Evolutionary conservation across 2,113 vertebrate species (phyloP).

Genomic region (Gallinago jamesoni): DNA sequence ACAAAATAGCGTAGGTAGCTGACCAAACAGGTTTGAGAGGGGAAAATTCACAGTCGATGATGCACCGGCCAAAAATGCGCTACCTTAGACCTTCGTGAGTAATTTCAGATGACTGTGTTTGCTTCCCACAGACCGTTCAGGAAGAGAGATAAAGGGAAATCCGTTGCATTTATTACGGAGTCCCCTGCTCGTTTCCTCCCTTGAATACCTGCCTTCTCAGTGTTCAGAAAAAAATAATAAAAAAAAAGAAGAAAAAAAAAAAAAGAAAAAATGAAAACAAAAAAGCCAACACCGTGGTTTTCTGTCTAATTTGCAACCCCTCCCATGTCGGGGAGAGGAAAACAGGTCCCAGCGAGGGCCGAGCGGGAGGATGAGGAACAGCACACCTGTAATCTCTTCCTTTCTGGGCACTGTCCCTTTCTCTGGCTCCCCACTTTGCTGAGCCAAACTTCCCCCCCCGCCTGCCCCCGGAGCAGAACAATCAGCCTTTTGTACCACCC

Average conservation of each 20-base stretch:
- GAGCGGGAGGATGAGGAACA: background rate
- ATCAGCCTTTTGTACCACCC: constrained; percentile 45
- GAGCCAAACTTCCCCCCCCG: background rate
- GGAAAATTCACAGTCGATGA: background rate
- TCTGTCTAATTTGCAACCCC: background rate
- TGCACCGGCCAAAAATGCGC: constrained; percentile 17
- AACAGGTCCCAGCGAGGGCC: background rate
- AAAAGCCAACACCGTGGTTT: background rate
- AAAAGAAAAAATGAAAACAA: background rate
- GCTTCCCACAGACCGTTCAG: background rate
- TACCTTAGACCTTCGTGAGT: background rate
- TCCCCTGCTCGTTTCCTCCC: background rate
- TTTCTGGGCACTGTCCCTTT: background rate
- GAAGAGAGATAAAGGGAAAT: background rate
- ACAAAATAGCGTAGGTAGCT: constrained; percentile 44
- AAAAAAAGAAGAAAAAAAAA: background rate
- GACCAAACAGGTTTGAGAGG: constrained; percentile 58
- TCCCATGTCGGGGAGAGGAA: accelerated
- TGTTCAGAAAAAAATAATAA: background rate
- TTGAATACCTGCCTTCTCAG: background rate
- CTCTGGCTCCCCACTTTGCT: background rate
- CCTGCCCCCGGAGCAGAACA: background rate
- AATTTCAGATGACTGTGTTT: background rate
- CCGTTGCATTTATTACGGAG: background rate
- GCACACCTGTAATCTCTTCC: background rate